A percentile compares a stretch with the other conserved stretches of the same genome.
These are phyloP conservation scores for Zootoca vivipara DNA, from an alignment of 2,113 vertebrate genomes.

Conservation along the genomic window DNA sequence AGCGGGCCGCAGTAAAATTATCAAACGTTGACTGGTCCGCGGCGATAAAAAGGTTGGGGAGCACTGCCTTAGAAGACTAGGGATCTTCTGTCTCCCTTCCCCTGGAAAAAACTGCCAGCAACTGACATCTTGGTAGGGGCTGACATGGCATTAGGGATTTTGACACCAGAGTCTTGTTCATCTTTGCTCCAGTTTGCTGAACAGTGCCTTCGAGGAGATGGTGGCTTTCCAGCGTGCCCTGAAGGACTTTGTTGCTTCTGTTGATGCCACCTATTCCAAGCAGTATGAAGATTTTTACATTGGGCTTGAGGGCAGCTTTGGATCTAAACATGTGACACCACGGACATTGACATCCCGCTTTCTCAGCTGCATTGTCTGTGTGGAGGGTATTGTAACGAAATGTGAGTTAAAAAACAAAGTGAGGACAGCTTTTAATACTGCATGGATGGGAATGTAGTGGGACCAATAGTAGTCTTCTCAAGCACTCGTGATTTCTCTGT, in stretches of 20 bases:
- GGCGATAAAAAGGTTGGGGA: too few relatives aligned
- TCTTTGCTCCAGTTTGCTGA: conserved; percentile 82
- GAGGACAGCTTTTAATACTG: fast-evolving
- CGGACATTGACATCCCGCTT: conserved; percentile 90
- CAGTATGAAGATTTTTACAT: conserved; percentile 96
- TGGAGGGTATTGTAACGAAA: conserved; percentile 97
- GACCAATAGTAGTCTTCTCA: not conserved
- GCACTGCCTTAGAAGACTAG: not conserved
- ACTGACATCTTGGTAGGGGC: too few relatives aligned
- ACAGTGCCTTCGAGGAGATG: conserved; percentile 89
- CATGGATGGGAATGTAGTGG: not conserved
- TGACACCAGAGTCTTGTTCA: not conserved
- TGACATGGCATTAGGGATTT: fast-evolving
- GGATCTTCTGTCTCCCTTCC: not conserved
- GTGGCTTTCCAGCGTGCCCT: conserved; percentile 91
- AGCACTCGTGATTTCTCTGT: not conserved
- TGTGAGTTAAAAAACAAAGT: conserved; percentile 77
- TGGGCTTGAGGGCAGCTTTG: conserved; percentile 95
- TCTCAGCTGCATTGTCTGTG: conserved; percentile 91
- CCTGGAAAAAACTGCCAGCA: too few relatives aligned
- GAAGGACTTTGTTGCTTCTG: conserved; percentile 90
- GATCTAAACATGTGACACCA: conserved; percentile 91
- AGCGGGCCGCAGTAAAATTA: too few relatives aligned
- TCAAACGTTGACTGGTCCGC: too few relatives aligned
- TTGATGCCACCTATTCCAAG: conserved; percentile 94